Evolutionary conservation across 2,888 invertebrate species (phyloP).

Genomic region (Eudasyphora cyanicolor): DNA sequence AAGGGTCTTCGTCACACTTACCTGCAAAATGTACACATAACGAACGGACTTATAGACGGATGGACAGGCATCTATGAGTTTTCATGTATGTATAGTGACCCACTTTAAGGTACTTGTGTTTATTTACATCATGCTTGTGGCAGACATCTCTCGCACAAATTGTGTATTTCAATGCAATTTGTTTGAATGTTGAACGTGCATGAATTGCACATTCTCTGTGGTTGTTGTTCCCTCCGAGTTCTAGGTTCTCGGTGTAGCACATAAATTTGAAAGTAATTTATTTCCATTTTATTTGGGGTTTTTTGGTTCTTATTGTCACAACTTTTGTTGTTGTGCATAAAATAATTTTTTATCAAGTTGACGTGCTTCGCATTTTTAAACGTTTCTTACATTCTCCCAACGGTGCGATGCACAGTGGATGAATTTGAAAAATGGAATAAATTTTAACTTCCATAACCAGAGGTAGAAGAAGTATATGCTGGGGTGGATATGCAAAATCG

Average conservation of each 20-base stretch:
- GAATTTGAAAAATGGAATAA: too few species aligned
- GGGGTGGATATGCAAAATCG: too few species aligned
- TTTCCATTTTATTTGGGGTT: slow-evolving; percentile 48
- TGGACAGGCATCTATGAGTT: background rate
- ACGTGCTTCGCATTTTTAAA: slow-evolving; percentile 51
- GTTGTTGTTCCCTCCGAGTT: background rate
- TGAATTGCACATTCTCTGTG: background rate
- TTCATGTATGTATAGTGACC: background rate
- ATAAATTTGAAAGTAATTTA: slow-evolving; percentile 56
- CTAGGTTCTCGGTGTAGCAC: background rate
- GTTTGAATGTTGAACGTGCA: background rate
- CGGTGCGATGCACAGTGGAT: slow-evolving; percentile 7
- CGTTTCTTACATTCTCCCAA: slow-evolving; percentile 12
- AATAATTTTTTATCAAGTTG: slow-evolving; percentile 54
- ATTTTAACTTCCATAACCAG: too few species aligned
- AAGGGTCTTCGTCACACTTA: background rate
- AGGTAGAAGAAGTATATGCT: too few species aligned
- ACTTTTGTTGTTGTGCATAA: slow-evolving; percentile 48
- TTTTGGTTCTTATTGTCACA: slow-evolving; percentile 44
- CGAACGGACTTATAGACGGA: background rate
- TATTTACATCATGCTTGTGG: background rate
- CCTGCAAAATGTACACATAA: background rate
- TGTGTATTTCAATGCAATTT: background rate
- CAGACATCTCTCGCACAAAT: background rate
- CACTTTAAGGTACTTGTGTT: background rate